Conservation (phyloP, 2,888 invertebrate species). For the Thera britannica region DNA sequence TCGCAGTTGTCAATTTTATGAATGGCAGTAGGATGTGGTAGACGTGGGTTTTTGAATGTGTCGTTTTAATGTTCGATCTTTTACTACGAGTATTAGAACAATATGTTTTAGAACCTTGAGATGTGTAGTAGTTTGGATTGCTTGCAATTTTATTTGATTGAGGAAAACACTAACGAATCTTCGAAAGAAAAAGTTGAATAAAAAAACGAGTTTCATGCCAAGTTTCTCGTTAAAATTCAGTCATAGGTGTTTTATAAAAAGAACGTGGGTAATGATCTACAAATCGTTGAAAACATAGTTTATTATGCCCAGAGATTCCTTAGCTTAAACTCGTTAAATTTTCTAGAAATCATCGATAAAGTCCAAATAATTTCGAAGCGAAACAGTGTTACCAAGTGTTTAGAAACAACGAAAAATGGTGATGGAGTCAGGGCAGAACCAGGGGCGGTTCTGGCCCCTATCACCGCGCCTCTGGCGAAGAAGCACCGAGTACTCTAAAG, state of each 20-base stretch:
- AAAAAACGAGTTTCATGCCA: not conserved
- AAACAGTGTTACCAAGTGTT: constrained; percentile 32
- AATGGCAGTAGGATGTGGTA: constrained; percentile 15
- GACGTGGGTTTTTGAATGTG: constrained; percentile 1
- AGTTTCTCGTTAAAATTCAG: not conserved
- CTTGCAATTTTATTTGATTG: not conserved
- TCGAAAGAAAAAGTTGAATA: not conserved
- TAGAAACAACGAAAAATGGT: constrained; percentile 69
- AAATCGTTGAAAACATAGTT: not conserved
- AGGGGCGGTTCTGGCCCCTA: constrained; percentile 77
- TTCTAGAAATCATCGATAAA: constrained; percentile 56
- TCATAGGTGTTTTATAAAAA: not conserved
- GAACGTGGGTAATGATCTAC: not conserved
- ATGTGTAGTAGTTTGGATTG: not conserved
- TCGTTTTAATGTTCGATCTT: too few species aligned
- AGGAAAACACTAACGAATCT: too few species aligned
- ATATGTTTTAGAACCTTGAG: too few species aligned
- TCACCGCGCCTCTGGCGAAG: constrained; percentile 78
- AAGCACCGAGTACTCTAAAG: constrained; percentile 78
- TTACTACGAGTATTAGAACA: too few species aligned
- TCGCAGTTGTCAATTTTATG: constrained; percentile 11
- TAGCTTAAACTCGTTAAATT: constrained; percentile 11
- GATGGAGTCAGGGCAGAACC: constrained; percentile 75
- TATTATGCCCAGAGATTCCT: constrained; percentile 22
- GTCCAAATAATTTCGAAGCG: constrained; percentile 46